These are phyloP conservation scores for Mastomys coucha DNA, from an alignment of 2,113 vertebrate genomes.

Conservation along the genomic window DNA sequence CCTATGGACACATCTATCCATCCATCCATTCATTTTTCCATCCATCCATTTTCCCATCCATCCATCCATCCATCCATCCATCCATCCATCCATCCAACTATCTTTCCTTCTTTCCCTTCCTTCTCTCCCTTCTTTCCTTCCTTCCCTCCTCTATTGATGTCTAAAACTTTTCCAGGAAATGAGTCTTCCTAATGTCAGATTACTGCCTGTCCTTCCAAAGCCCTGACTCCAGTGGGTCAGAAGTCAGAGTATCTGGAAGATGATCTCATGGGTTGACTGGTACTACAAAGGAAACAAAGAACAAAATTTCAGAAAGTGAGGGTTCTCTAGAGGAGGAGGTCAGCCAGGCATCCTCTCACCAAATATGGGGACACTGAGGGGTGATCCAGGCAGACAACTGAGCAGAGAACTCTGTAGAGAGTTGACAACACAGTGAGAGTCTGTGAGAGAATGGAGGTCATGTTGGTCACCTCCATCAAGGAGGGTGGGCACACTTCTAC, in stretches of 20 bases:
- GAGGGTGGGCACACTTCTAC: background rate
- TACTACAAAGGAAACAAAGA: background rate
- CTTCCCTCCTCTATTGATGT: background rate
- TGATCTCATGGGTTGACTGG: background rate
- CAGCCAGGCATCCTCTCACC: background rate
- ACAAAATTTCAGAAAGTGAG: background rate
- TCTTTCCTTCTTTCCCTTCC: too few species aligned
- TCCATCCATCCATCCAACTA: too few species aligned
- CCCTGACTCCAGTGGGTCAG: fast-evolving
- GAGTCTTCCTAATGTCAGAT: background rate
- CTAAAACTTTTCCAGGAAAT: background rate
- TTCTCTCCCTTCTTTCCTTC: background rate
- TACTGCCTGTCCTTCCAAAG: background rate
- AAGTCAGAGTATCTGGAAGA: background rate
- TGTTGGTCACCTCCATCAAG: background rate
- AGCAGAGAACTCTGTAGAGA: background rate
- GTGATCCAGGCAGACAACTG: background rate
- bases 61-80: background rate
- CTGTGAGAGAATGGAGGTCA: background rate
- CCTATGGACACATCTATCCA: background rate
- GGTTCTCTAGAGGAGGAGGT: too few species aligned
- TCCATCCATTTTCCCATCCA: background rate
- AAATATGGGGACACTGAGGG: background rate
- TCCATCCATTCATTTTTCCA: too few species aligned
- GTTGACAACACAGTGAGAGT: background rate